Evolutionary conservation across 2,113 vertebrate species (phyloP).

Genomic region (Eubucco bourcierii): DNA sequence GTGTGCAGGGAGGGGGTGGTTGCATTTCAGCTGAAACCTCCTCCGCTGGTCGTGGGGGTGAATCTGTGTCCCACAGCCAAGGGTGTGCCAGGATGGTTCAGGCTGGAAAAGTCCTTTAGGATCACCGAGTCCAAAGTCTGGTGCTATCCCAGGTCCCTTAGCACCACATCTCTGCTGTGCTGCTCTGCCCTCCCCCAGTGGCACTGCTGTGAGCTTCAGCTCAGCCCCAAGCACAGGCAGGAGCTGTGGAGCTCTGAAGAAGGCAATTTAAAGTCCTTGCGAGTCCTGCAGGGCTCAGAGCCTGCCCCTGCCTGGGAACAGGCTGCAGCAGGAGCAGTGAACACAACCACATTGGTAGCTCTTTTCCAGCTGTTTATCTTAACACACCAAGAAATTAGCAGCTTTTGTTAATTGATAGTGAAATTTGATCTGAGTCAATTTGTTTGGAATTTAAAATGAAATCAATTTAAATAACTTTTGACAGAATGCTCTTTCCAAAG

Average conservation of each 20-base stretch:
- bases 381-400: not conserved
- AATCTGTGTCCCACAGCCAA: not conserved
- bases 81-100: not conserved
- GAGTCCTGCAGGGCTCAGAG: not conserved
- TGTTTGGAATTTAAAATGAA: slow-evolving; percentile 60
- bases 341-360: not conserved
- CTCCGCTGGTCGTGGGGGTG: not conserved
- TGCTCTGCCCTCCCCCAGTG: not conserved
- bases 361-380: not conserved
- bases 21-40: not conserved
- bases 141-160: too few species aligned
- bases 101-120: too few species aligned
- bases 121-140: too few species aligned
- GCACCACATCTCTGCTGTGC: too few species aligned
- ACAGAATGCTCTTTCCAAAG: slow-evolving; percentile 46
- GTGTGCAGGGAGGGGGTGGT: not conserved
- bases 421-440: slow-evolving; percentile 59
- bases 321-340: not conserved
- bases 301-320: not conserved
- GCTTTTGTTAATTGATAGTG: slow-evolving; percentile 56
- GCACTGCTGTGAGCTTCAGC: not conserved
- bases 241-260: not conserved
- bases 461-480: slow-evolving; percentile 66
- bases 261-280: not conserved
- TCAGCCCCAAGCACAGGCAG: not conserved